phyloP scores from a whole-genome alignment of 2,888 invertebrate genomes.

The Charanyca ferruginea region DNA sequence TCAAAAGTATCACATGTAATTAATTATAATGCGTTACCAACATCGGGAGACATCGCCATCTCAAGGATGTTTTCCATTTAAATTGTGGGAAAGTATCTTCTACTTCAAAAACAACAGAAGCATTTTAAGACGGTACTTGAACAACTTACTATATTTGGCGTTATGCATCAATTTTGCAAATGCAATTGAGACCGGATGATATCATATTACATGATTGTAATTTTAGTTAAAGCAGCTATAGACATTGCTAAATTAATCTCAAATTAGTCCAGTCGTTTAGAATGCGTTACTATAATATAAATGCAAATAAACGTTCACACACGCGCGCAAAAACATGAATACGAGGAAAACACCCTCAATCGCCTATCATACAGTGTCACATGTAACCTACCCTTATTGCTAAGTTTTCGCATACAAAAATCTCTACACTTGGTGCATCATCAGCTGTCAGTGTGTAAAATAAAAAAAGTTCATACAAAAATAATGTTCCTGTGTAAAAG shows the following conservation, averaged over 20 bases:
- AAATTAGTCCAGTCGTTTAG: conserved; percentile 35
- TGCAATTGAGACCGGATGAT: conserved; percentile 44
- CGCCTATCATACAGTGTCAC: conserved; percentile 65
- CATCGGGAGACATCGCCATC: conserved; percentile 55
- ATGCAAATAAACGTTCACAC: conserved; percentile 59
- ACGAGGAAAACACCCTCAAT: conserved; percentile 74
- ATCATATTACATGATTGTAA: conserved; percentile 11
- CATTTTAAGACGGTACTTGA: neutral
- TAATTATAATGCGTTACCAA: conserved; percentile 69
- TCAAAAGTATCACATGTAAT: conserved; percentile 79
- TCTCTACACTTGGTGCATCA: conserved; percentile 81
- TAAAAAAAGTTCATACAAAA: conserved; percentile 82
- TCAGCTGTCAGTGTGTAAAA: conserved; percentile 71
- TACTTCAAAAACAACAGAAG: conserved; percentile 18
- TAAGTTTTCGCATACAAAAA: conserved; percentile 78
- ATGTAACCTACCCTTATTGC: conserved; percentile 72
- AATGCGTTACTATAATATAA: conserved; percentile 48
- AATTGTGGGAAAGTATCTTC: conserved; percentile 24
- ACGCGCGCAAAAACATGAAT: conserved; percentile 58
- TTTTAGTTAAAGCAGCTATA: conserved; percentile 30
- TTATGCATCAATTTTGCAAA: conserved; percentile 26
- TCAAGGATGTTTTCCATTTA: conserved; percentile 74
- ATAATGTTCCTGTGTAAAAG: conserved; percentile 79
- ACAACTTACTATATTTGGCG: conserved; percentile 6
- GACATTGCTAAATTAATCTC: conserved; percentile 38